Conservation (phyloP, 2,888 invertebrate species). For the Notocelia uddmanniana region DNA sequence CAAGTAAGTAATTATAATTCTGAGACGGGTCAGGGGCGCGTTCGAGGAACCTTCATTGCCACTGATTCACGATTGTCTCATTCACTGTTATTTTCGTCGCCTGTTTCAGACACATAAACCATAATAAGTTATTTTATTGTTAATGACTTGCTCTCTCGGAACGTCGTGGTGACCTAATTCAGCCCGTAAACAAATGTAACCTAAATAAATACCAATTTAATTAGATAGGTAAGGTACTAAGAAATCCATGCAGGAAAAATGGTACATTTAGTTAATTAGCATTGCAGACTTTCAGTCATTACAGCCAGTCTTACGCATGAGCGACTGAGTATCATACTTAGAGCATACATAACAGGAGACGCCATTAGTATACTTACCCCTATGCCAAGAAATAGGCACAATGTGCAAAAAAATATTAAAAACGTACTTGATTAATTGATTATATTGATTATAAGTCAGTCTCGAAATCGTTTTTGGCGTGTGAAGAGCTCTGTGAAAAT, state of each 20-base stretch:
- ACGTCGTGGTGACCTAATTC: conserved; percentile 22
- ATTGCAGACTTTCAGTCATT: background rate
- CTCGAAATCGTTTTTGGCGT: no score
- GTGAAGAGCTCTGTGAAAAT: no score
- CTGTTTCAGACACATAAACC: conserved; percentile 29
- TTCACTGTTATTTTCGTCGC: conserved; percentile 46
- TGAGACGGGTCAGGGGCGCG: conserved; percentile 63
- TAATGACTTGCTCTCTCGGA: conserved; percentile 6
- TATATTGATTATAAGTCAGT: no score
- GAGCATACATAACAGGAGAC: no score
- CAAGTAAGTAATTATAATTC: conserved; percentile 45
- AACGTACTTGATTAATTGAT: no score
- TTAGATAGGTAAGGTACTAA: background rate
- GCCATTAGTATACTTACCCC: no score
- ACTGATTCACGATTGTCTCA: conserved; percentile 58
- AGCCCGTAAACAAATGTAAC: conserved; percentile 6
- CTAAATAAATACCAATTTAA: background rate
- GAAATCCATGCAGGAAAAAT: background rate
- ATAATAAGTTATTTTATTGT: conserved; percentile 15
- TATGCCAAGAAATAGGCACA: no score
- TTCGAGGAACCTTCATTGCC: conserved; percentile 64
- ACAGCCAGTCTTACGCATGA: no score
- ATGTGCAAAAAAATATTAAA: no score
- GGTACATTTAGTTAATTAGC: background rate
- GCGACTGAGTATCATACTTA: no score